Base-by-base conservation (phyloP, 2,888 invertebrate genomes). In the Poecilus cupreus region DNA sequence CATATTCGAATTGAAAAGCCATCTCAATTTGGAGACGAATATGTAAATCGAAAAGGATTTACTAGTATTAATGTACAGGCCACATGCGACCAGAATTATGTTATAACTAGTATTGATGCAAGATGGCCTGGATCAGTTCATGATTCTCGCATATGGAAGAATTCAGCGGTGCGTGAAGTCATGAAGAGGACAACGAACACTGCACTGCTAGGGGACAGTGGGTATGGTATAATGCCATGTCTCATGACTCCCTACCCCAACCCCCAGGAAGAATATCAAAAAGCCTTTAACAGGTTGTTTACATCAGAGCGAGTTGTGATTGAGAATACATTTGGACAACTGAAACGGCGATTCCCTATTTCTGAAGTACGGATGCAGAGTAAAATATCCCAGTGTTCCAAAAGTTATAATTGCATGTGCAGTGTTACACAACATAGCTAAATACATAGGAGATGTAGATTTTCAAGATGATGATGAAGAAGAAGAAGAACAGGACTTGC, bases 21-120 rank as follows among this genome's bases (percentile, higher is more conserved):
- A 46, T n/a, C 43, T n/a, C 18, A 43, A 22, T 70, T 76, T 82
- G 83, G 77, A 26, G 82, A 83, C 76, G 83, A 83, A 82, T 83
- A 83, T 80, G 79, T 83, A n/a, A 84, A 84, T 81, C 77, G 83
- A 26, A 83, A 83, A 70, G 80, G 83, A 60, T 80, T 80, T 80
- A 32, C 46, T 64, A 82, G 81, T 18, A 82, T 83, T 10, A 84
- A 83, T 80, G 83, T 83, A 16, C 80, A 84, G 81, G 83, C 83
- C 49, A 83, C 82, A 2, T 83, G 83, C 75, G 79, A 83, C 81
- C 39, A 80, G 37, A 46, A 78, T 74, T 81, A 81, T 51, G 68
- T 70, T 74, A 84, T 84, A 78, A 83, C 82, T 76, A 83, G 81
- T 64, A 51, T 83, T 46, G 83, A 84, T 75, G 83, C 75, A 16